These are phyloP conservation scores for Venustoraphidia nigricollis DNA, from an alignment of 2,888 invertebrate genomes.

Conservation along the genomic window DNA sequence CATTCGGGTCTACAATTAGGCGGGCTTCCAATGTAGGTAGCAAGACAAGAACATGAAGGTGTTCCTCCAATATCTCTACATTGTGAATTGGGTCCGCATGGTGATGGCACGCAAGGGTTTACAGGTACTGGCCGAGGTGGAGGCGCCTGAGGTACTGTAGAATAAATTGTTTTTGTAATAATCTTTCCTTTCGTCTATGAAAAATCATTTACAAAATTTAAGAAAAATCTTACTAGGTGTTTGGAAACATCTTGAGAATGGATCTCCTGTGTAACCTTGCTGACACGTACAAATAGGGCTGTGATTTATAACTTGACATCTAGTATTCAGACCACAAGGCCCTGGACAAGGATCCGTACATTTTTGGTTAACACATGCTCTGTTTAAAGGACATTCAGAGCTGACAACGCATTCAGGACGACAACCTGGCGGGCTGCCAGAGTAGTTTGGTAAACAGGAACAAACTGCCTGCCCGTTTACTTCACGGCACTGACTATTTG, in stretches of 20 bases:
- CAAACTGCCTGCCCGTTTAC: constrained; percentile 46
- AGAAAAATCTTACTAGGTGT: constrained; percentile 21
- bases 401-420: constrained; percentile 52
- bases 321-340: constrained; percentile 52
- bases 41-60: constrained; percentile 35
- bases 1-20: constrained; percentile 41
- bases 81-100: constrained; percentile 39
- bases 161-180: neutral
- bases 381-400: constrained; percentile 44
- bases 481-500: constrained; percentile 42
- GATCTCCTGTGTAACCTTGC: constrained; percentile 35
- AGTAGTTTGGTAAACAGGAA: constrained; percentile 49
- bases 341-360: constrained; percentile 57
- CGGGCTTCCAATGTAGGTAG: constrained; percentile 33
- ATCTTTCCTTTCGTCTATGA: neutral
- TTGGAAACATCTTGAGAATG: constrained; percentile 28
- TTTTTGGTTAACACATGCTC: constrained; percentile 51
- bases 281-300: constrained; percentile 55
- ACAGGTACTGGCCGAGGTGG: constrained; percentile 16
- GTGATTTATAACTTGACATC: constrained; percentile 56
- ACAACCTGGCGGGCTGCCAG: constrained; percentile 52
- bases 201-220: neutral
- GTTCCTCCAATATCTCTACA: constrained; percentile 33
- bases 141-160: constrained; percentile 17
- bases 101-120: constrained; percentile 38